phyloP scores from a whole-genome alignment of 2,797 vertebrate genomes.

The Phataginus tetradactyla region DNA sequence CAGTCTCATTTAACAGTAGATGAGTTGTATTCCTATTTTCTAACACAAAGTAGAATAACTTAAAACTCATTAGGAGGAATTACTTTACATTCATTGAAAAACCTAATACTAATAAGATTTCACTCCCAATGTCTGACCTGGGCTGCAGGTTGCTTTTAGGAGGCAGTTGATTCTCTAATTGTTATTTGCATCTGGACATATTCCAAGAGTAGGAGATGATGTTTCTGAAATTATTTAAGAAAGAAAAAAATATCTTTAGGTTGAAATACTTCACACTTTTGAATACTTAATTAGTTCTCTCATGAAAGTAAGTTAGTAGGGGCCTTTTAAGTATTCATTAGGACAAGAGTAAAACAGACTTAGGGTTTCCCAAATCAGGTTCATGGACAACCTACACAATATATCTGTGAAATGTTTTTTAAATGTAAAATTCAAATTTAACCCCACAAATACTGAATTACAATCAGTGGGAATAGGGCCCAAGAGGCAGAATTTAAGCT shows the following conservation, averaged over 20 bases:
- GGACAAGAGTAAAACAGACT: neutral
- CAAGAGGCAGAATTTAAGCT: neutral
- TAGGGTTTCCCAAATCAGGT: neutral
- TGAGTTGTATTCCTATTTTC: neutral
- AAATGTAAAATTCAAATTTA: neutral
- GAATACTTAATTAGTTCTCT: neutral
- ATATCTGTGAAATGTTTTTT: neutral
- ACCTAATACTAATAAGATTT: neutral
- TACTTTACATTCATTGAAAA: neutral
- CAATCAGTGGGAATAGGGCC: neutral
- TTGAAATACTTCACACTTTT: neutral
- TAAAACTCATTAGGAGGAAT: neutral
- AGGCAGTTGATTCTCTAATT: constrained; percentile 90
- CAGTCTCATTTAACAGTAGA: neutral
- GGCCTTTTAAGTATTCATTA: neutral
- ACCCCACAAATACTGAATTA: neutral
- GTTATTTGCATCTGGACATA: neutral
- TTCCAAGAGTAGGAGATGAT: neutral
- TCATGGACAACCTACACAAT: neutral
- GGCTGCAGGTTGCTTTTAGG: constrained; percentile 88
- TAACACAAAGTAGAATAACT: neutral
- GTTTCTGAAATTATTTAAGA: neutral
- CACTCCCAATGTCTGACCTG: constrained; percentile 82
- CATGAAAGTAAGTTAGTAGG: neutral
- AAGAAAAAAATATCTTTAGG: neutral